Evolutionary conservation across 2,888 invertebrate genomes (phyloP), one percentile per base, ranked within the genome.

Genomic region (Lasius platythorax): DNA sequence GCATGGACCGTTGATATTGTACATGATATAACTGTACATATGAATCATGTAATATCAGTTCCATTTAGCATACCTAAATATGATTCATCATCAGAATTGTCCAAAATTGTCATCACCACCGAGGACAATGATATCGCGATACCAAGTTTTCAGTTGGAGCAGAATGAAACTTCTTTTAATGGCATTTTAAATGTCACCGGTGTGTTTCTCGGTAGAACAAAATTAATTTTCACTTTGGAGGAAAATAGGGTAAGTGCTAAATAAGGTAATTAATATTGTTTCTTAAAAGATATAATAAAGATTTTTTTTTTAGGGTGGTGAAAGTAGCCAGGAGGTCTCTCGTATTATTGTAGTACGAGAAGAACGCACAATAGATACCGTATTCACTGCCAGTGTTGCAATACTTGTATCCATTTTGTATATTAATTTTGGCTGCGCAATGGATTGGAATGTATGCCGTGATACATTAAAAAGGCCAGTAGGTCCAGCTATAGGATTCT

Each of bases 401-500:
- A 95, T 96, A 67, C 96, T 98, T 70, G 97, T 97, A 79, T 97
- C 97, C 0, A 95, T 98, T 72, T 96, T 98, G 91, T 98, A 98
- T 93, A 97, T 99, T 81, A 98, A 98, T 95, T 98, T 98, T 95
- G 98, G 99, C 0, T 98, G 98, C 93, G 98, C 98, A 0, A 96
- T 98, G 94, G 97, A 98, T 93, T 96, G 98, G 96, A 95, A 96
- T 0, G 96, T 97, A 0, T 96, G 98, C 23, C 96, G 96, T 88
- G 95, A 96, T 1, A 97, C 97, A 28, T 88, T 98, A 2, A 96
- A 96, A 86, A 96, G 96, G 86, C 98, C 98, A 0, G 95, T 98
- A 23, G 98, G 98, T 0, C 98, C 98, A 0, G 94, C 95, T 3
- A 97, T 98, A 85, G 98, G 98, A 11, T 96, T 98, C 93, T 93